Evolutionary conservation across 92 coral and sea anemone genomes (phyloP).

Genomic region (Siderastrea siderea): DNA sequence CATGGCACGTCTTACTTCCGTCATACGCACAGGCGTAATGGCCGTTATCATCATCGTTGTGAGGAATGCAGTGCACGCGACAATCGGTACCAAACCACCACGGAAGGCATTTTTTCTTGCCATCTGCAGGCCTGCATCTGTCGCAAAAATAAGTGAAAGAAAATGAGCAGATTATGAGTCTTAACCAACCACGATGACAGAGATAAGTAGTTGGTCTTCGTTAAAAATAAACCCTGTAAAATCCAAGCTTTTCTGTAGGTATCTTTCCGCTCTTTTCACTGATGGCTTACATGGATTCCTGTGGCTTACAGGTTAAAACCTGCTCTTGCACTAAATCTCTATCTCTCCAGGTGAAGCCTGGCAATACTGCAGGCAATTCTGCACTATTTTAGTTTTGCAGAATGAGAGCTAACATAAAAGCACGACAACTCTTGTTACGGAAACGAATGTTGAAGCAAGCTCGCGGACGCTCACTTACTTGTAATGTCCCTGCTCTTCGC

Average conservation of each 20-base stretch:
- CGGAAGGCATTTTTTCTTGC: constrained; percentile 48
- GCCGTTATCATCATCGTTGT: constrained; percentile 55
- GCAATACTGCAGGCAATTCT: no score
- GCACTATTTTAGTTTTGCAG: no score
- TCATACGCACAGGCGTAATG: constrained; percentile 61
- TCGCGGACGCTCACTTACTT: constrained; percentile 25
- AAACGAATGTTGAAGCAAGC: neutral
- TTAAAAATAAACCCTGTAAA: no score
- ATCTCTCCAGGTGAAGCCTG: no score
- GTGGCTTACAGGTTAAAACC: no score
- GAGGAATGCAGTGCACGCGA: constrained; percentile 60
- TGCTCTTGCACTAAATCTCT: no score
- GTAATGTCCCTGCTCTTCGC: constrained; percentile 74
- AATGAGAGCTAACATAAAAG: no score
- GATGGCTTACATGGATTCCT: neutral
- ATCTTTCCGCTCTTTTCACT: neutral
- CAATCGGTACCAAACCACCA: constrained; percentile 76
- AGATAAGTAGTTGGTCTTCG: no score
- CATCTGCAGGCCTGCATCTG: constrained; percentile 37
- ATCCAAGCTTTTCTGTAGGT: no score
- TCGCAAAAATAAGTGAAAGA: no score
- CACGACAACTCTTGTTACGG: neutral
- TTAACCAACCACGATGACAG: no score
- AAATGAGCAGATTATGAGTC: no score
- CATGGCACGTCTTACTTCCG: constrained; percentile 48